Evolutionary conservation across 2,797 vertebrate species (phyloP).

Genomic region (Myotis findleyi): DNA sequence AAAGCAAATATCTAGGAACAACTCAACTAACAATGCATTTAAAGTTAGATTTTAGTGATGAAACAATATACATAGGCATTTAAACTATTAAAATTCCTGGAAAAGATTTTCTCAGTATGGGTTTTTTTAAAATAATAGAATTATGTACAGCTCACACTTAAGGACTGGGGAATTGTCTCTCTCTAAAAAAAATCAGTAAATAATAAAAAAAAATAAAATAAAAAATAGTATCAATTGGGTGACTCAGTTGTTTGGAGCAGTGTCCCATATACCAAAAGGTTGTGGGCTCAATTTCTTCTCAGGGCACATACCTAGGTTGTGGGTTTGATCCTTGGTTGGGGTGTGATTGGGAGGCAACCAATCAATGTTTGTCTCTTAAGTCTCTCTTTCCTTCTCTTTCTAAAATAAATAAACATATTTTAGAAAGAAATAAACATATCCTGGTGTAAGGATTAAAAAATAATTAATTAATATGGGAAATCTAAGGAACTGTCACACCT

Average conservation of each 20-base stretch:
- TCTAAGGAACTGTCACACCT: not conserved
- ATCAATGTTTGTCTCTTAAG: not conserved
- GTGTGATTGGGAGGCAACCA: not conserved
- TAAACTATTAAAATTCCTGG: not conserved
- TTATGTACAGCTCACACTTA: not conserved
- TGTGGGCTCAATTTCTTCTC: not conserved
- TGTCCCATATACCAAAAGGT: not conserved
- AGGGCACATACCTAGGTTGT: not conserved
- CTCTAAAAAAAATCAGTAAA: not conserved
- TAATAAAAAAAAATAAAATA: not conserved
- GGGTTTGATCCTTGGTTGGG: not conserved
- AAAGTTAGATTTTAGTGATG: not conserved
- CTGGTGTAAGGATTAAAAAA: not conserved
- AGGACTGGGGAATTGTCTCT: not conserved
- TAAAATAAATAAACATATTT: not conserved
- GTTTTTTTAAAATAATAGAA: not conserved
- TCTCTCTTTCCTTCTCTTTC: not conserved
- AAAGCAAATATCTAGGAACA: conserved; percentile 5
- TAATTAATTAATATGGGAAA: not conserved
- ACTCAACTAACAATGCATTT: conserved; percentile 1
- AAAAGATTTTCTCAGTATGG: not conserved
- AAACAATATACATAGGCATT: not conserved
- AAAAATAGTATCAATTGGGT: not conserved
- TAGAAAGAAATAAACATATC: not conserved
- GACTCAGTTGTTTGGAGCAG: not conserved